phyloP scores from a whole-genome alignment of 2,888 invertebrate genomes.

The Pemphredon lugubris region DNA sequence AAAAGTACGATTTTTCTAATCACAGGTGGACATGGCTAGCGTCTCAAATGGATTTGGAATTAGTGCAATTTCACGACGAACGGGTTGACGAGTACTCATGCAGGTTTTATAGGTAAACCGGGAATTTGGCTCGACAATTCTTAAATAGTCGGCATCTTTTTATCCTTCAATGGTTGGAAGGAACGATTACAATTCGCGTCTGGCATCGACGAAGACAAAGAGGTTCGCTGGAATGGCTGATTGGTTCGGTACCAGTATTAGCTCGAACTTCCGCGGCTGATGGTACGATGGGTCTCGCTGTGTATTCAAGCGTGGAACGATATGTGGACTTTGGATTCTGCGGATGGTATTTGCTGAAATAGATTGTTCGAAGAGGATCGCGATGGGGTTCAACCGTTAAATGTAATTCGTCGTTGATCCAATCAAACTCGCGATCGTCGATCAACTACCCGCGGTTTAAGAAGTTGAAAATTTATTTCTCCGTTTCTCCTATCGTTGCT shows the following conservation, averaged over 20 bases:
- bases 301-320: slow-evolving; percentile 57
- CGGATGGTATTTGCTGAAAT: slow-evolving; percentile 57
- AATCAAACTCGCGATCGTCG: slow-evolving; percentile 9
- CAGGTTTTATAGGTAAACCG: background rate
- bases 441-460: background rate
- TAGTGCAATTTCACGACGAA: no score
- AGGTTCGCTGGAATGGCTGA: slow-evolving; percentile 40
- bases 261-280: slow-evolving; percentile 53
- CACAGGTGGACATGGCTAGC: no score
- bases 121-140: background rate
- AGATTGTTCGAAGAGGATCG: slow-evolving; percentile 56
- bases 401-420: slow-evolving; percentile 27
- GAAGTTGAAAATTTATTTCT: no score
- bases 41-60: no score
- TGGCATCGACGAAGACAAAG: slow-evolving; percentile 28
- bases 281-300: slow-evolving; percentile 29
- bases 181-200: slow-evolving; percentile 25
- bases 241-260: slow-evolving; percentile 65
- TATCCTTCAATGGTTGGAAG: background rate
- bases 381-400: slow-evolving; percentile 34
- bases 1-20: no score
- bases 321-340: slow-evolving; percentile 63
- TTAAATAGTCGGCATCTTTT: background rate
- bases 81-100: no score
- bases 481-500: no score